phyloP scores from a whole-genome alignment of 2,888 invertebrate genomes.

The Acleris literana region DNA sequence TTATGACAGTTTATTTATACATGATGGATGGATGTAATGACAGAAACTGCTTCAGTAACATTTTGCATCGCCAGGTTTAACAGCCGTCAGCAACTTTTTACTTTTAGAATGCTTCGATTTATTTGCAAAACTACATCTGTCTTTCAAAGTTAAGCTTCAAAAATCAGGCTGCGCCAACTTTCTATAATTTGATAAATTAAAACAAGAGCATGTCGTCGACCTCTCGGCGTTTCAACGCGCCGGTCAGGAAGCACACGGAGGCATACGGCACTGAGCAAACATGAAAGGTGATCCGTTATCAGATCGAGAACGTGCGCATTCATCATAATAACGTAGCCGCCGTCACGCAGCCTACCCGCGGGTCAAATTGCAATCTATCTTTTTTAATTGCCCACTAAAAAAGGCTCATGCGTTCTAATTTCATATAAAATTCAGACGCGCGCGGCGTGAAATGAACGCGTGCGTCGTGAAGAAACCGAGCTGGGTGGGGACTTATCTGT shows the following conservation, averaged over 20 bases:
- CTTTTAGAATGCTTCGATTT: conserved; percentile 8
- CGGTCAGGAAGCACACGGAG: conserved; percentile 25
- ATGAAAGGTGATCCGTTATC: conserved; percentile 70
- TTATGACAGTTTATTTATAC: too few relatives aligned
- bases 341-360: conserved; percentile 76
- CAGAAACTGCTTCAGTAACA: neutral
- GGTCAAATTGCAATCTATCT: conserved; percentile 82
- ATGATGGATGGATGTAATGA: neutral
- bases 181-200: conserved; percentile 36
- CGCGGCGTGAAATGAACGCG: conserved; percentile 71
- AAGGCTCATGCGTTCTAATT: conserved; percentile 68
- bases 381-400: conserved; percentile 80
- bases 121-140: conserved; percentile 23
- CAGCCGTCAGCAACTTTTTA: neutral
- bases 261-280: conserved; percentile 61
- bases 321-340: conserved; percentile 76
- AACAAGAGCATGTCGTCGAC: conserved; percentile 36
- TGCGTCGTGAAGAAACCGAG: conserved; percentile 40
- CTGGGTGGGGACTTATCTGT: conserved; percentile 56
- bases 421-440: conserved; percentile 67
- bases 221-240: conserved; percentile 36
- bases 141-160: conserved; percentile 9
- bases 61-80: neutral
- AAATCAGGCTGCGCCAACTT: conserved; percentile 23
- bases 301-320: conserved; percentile 71